Conservation (phyloP, 1,140 invertebrate genomes). For the Wasmannia auropunctata region DNA sequence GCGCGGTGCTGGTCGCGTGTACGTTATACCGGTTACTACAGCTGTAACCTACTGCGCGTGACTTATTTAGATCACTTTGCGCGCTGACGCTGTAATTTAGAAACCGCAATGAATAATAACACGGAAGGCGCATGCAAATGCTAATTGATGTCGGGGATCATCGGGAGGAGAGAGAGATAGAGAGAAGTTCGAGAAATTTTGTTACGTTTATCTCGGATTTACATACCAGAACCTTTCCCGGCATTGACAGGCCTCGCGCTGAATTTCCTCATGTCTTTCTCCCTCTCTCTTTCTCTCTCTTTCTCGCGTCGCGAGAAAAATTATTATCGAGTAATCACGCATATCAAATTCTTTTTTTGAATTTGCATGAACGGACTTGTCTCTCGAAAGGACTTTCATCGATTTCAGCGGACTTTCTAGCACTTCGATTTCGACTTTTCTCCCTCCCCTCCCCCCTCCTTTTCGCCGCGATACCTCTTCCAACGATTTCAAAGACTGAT, state of each 20-base stretch:
- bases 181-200: background rate
- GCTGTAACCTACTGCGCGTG: conserved; percentile 49
- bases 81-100: conserved; percentile 54
- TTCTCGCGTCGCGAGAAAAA: too few relatives aligned
- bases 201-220: background rate
- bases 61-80: conserved; percentile 61
- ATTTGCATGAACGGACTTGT: too few relatives aligned
- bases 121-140: conserved; percentile 9
- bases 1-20: conserved; percentile 46
- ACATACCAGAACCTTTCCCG: background rate
- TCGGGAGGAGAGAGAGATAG: background rate
- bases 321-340: background rate
- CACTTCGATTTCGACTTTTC: background rate
- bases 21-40: conserved; percentile 46
- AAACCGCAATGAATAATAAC: conserved; percentile 56
- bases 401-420: background rate
- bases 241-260: background rate
- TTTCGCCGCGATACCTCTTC: background rate
- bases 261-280: background rate
- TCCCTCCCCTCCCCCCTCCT: too few relatives aligned
- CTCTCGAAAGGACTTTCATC: background rate
- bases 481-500: background rate
- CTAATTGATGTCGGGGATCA: conserved; percentile 39
- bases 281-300: too few relatives aligned
- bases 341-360: background rate